phyloP scores from a whole-genome alignment of 2,797 vertebrate genomes.

The Emys orbicularis region DNA sequence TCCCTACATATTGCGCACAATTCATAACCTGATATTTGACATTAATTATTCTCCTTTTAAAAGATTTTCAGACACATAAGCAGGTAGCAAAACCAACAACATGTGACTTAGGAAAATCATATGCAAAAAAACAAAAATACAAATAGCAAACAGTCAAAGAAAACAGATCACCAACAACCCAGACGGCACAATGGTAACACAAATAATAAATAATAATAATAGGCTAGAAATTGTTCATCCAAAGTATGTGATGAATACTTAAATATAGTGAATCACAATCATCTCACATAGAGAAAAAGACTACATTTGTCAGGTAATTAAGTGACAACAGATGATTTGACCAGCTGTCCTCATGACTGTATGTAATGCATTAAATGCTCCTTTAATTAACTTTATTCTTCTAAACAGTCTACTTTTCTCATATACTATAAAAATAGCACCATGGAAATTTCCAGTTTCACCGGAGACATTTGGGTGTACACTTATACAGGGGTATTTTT shows the following conservation, averaged over 20 bases:
- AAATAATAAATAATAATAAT: neutral
- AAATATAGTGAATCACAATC: neutral
- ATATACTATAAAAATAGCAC: neutral
- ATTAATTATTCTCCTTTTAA: neutral
- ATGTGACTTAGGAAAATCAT: neutral
- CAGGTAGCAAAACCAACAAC: neutral
- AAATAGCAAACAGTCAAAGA: neutral
- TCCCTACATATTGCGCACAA: rapidly evolving
- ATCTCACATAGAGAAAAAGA: neutral
- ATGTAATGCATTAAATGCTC: rapidly evolving
- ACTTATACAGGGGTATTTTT: neutral
- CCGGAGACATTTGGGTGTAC: neutral
- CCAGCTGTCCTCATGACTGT: neutral
- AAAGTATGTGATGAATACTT: neutral
- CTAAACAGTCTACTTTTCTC: neutral
- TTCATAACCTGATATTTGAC: neutral
- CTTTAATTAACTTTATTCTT: neutral
- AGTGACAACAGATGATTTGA: neutral
- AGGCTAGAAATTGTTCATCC: rapidly evolving
- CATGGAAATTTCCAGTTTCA: neutral
- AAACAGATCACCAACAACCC: neutral
- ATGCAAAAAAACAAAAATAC: neutral
- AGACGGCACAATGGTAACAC: neutral
- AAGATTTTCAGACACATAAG: conserved; percentile 12
- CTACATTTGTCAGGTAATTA: neutral